A percentile compares a stretch with the other conserved stretches of the same genome.
phyloP scores from a whole-genome alignment of 2,113 vertebrate genomes.

The Maccullochella peelii region DNA sequence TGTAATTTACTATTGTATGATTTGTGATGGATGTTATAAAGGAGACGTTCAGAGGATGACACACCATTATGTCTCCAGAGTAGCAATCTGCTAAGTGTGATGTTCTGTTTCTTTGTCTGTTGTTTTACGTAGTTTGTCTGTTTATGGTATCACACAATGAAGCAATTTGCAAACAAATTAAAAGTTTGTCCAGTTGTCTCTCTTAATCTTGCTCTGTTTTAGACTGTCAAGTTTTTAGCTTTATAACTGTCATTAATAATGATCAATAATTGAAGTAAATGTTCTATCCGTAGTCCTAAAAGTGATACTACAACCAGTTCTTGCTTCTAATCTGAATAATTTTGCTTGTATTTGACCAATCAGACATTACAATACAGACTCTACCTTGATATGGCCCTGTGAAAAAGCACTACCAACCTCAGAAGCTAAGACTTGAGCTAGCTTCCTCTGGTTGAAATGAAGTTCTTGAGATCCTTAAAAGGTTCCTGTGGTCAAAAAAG shows the following conservation, averaged over 20 bases:
- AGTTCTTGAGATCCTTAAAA: background rate
- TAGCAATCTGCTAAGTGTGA: background rate
- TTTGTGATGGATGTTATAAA: constrained; percentile 1
- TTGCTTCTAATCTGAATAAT: background rate
- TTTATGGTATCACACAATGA: constrained; percentile 1
- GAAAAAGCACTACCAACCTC: background rate
- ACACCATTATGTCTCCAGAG: constrained; percentile 12
- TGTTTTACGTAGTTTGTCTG: background rate
- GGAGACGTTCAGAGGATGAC: background rate
- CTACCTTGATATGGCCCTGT: background rate
- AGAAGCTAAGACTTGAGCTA: background rate
- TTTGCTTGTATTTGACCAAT: background rate
- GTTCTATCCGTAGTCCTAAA: background rate
- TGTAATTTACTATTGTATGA: background rate
- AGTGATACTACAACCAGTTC: background rate
- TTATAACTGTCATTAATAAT: background rate
- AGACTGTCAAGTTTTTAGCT: background rate
- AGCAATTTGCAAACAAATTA: background rate
- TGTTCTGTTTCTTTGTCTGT: constrained; percentile 2
- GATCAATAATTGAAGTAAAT: background rate
- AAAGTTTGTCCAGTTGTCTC: background rate
- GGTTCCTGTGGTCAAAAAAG: background rate
- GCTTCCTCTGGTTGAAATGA: background rate
- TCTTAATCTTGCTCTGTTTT: background rate
- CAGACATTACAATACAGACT: background rate